Evolutionary conservation across 2,888 invertebrate genomes (phyloP).

Genomic region (Papilio elwesi): DNA sequence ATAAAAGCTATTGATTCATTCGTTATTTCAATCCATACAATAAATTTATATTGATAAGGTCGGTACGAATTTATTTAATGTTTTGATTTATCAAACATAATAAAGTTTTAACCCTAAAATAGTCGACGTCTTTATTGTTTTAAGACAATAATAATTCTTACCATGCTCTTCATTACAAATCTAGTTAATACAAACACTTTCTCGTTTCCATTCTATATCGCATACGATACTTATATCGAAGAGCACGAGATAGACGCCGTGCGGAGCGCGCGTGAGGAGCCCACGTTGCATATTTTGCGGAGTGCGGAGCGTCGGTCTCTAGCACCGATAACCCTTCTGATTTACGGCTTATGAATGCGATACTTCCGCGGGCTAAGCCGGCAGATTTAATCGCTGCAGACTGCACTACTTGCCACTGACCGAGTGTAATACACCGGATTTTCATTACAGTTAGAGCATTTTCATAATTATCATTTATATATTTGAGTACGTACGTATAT

Average conservation of each 20-base stretch:
- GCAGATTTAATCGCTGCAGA: constrained; percentile 59
- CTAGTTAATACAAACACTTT: no score
- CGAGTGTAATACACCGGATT: constrained; percentile 41
- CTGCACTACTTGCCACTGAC: constrained; percentile 39
- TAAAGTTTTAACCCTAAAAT: no score
- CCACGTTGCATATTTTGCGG: constrained; percentile 69
- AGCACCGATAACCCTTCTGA: constrained; percentile 75
- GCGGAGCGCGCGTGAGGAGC: constrained; percentile 49
- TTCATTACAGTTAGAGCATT: constrained; percentile 15
- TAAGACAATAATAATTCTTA: no score
- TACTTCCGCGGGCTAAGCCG: constrained; percentile 70
- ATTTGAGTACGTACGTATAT: not conserved
- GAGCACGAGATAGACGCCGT: not conserved
- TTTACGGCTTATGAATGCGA: constrained; percentile 77
- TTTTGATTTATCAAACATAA: no score
- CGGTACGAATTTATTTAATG: no score
- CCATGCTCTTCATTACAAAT: no score
- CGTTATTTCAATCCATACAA: no score
- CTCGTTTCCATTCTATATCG: constrained; percentile 35
- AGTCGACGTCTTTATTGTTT: no score
- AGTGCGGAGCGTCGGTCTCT: constrained; percentile 59
- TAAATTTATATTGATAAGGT: no score
- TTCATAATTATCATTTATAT: not conserved
- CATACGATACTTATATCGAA: constrained; percentile 41
- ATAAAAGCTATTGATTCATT: constrained; percentile 56